Evolutionary conservation across 92 coral and sea anemone genomes (phyloP).

Genomic region (Pocillopora grandis): DNA sequence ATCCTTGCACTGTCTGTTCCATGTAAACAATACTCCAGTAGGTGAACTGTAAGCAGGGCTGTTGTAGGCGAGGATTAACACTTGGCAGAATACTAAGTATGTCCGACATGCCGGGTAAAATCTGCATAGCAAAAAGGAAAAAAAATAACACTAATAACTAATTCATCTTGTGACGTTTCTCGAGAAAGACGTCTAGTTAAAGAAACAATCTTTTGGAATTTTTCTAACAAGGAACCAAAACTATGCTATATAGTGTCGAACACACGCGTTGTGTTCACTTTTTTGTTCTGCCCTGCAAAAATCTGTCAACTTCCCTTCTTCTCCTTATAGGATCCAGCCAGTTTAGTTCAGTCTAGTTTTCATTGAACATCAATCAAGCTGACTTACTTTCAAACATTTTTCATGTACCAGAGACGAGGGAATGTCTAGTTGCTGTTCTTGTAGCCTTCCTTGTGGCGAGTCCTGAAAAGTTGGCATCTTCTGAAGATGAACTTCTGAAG

Average conservation of each 20-base stretch:
- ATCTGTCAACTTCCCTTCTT: too few relatives aligned
- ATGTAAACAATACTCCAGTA: slow-evolving; percentile 90
- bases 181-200: too few relatives aligned
- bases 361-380: background rate
- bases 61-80: slow-evolving; percentile 85
- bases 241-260: too few relatives aligned
- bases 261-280: too few relatives aligned
- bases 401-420: slow-evolving; percentile 83
- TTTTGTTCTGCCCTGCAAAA: too few relatives aligned
- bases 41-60: slow-evolving; percentile 90
- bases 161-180: too few relatives aligned
- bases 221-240: too few relatives aligned
- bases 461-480: slow-evolving; percentile 76
- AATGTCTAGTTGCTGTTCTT: slow-evolving; percentile 76
- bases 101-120: slow-evolving; percentile 92
- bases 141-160: background rate
- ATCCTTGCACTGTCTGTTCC: slow-evolving; percentile 87
- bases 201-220: too few relatives aligned
- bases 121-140: slow-evolving; percentile 47
- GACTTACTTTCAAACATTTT: slow-evolving; percentile 86
- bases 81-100: slow-evolving; percentile 81
- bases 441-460: slow-evolving; percentile 69
- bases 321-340: too few relatives aligned
- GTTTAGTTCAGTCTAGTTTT: background rate
- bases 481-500: slow-evolving; percentile 84